Percentiles rank a stretch among this genome's conserved stretches.
phyloP scores from a whole-genome alignment of 2,888 invertebrate species.

The Mythimna loreyi region DNA sequence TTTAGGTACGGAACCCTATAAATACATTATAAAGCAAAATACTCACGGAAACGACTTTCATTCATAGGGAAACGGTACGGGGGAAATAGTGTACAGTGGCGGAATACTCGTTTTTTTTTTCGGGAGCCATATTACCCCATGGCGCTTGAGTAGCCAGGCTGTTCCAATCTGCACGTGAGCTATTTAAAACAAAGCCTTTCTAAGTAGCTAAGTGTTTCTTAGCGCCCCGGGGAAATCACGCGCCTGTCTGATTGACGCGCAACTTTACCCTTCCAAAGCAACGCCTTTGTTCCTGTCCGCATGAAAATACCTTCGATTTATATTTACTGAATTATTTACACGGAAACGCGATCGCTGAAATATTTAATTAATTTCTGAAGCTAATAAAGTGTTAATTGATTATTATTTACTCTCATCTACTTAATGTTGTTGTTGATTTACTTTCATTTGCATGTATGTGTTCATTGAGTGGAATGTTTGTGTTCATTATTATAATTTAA shows the following conservation, averaged over 20 bases:
- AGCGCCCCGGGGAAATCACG: conserved; percentile 59
- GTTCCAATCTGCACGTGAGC: conserved; percentile 8
- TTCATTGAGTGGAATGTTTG: conserved; percentile 29
- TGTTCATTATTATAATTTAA: conserved; percentile 31
- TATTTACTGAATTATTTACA: conserved; percentile 37
- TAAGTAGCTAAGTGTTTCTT: conserved; percentile 18
- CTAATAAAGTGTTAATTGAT: not conserved
- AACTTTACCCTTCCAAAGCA: conserved; percentile 44
- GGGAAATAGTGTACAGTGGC: no score
- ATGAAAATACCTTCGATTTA: conserved; percentile 30
- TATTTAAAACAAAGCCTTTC: conserved; percentile 30
- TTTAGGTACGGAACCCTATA: no score
- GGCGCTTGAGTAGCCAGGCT: no score
- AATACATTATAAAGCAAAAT: no score
- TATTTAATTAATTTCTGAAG: conserved; percentile 7
- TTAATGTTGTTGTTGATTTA: conserved; percentile 1
- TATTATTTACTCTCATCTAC: not conserved
- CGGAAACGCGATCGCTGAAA: not conserved
- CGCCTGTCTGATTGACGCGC: conserved; percentile 51
- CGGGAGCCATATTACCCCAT: no score
- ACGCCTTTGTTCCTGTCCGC: conserved; percentile 46
- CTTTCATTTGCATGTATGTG: conserved; percentile 29
- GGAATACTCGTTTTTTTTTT: no score
- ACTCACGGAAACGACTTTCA: no score
- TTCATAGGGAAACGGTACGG: no score